These are phyloP conservation scores for Sphaerodactylus townsendi DNA, from an alignment of 2,113 vertebrate species.

Conservation along the genomic window DNA sequence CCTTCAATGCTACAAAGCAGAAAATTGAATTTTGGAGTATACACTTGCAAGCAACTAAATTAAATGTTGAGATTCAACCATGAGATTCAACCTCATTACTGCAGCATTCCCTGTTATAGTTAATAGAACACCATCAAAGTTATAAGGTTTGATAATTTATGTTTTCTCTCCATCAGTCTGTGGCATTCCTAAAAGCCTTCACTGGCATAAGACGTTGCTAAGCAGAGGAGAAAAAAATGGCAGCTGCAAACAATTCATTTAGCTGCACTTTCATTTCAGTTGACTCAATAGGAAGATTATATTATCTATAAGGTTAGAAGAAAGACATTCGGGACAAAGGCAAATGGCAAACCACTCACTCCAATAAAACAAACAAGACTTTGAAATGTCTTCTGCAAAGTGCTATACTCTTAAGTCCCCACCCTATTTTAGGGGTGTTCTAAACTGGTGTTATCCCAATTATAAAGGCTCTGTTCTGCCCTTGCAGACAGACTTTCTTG, in stretches of 20 bases:
- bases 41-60: slow-evolving; percentile 48
- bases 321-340: neutral
- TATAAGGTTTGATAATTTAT: slow-evolving; percentile 32
- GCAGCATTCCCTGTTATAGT: slow-evolving; percentile 17
- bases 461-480: neutral
- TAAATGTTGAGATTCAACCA: slow-evolving; percentile 29
- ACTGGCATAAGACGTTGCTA: neutral
- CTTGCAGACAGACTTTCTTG: neutral
- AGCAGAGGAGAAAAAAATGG: neutral
- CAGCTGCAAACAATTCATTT: neutral
- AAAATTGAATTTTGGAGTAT: slow-evolving; percentile 68
- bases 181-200: slow-evolving; percentile 15
- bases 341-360: neutral
- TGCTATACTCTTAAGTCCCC: neutral
- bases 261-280: neutral
- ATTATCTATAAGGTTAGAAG: neutral
- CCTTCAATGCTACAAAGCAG: slow-evolving; percentile 49
- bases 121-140: slow-evolving; percentile 26
- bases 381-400: neutral
- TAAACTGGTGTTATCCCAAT: neutral
- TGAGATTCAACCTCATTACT: neutral
- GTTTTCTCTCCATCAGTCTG: slow-evolving; percentile 43
- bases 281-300: neutral
- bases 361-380: neutral
- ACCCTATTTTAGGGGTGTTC: neutral